Base-by-base conservation (phyloP, 2,888 invertebrate genomes). In the Nomada fucata region DNA sequence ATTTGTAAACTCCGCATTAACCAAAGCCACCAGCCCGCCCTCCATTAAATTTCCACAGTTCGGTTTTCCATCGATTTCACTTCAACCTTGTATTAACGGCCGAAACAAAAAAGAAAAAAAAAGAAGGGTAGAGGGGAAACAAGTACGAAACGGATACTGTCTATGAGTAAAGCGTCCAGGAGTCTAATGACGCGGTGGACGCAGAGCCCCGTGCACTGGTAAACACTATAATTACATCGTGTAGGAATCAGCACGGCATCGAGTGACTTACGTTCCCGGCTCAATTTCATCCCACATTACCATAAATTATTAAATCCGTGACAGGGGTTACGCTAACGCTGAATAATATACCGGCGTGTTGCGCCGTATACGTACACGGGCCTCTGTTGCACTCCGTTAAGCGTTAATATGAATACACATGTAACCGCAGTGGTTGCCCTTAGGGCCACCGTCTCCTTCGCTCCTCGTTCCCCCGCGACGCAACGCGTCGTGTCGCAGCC, bases 341-440 rank as follows among this genome's bases (percentile, higher is more conserved):
- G 64, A 73, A 75, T 57, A 75, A 75, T 59, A 76, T 76, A 53
- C 61, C 20, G 3, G 20, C 59, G 20, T 44, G 59, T 23, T 23
- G 55, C 68, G 9, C 18, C 23, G 55, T n/a, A 44, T 23, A 63
- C 26, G 18, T 44, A 59, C 15, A 36, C 47, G 29, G 7, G 20
- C n/a, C 61, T 47, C 53, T 36, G 61, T 70, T 64, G 36, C 44
- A 18, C 18, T 23, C 65, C 79, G 80, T 84, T 83, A 86, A 84
- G 83, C 83, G 86, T 72, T 86, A 84, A 87, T 86, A 85, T 84
- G 84, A 83, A 83, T 82, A 82, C 85, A 67, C 74, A 47, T 73
- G 77, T 53, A 65, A 20, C 44, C n/a, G n/a, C 23, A 44, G 29
- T 67, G 52, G 55, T 20, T 63, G 76, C 76, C 63, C 57, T 76